Percentiles rank a stretch among this genome's conserved stretches.
phyloP scores from a whole-genome alignment of 2,113 vertebrate genomes.

The Corapipo altera region DNA sequence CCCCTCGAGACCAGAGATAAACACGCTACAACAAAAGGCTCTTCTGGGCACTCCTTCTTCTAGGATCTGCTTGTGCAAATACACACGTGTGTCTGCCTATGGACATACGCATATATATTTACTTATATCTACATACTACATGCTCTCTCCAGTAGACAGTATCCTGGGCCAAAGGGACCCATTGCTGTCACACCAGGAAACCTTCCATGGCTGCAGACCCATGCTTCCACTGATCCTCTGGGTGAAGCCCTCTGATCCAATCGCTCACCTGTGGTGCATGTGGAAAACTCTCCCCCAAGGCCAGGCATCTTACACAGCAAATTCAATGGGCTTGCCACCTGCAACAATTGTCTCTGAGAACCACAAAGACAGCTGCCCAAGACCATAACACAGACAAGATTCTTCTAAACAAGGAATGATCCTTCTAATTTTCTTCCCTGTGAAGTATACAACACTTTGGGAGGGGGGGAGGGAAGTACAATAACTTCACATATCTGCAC shows the following conservation, averaged over 20 bases:
- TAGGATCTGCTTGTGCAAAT: background rate
- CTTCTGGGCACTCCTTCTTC: background rate
- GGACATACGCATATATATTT: no score
- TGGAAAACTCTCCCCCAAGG: background rate
- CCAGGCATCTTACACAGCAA: background rate
- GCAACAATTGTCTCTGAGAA: background rate
- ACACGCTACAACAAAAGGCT: background rate
- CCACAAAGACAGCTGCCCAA: background rate
- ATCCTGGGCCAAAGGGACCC: background rate
- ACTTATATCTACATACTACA: background rate
- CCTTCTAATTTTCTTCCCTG: background rate
- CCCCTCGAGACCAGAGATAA: background rate
- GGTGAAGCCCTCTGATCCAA: background rate
- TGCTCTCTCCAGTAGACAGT: background rate
- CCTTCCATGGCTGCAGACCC: background rate
- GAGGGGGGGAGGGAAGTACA: fast-evolving
- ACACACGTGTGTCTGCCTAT: fast-evolving
- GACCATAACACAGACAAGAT: background rate
- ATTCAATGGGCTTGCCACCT: background rate
- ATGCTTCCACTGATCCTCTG: background rate
- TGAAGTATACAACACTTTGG: background rate
- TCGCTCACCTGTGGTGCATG: background rate
- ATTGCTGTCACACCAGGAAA: background rate
- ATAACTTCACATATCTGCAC: background rate
- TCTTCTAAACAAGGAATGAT: background rate